Conservation (phyloP, 1,140 invertebrate genomes). For the Microplitis demolitor region DNA sequence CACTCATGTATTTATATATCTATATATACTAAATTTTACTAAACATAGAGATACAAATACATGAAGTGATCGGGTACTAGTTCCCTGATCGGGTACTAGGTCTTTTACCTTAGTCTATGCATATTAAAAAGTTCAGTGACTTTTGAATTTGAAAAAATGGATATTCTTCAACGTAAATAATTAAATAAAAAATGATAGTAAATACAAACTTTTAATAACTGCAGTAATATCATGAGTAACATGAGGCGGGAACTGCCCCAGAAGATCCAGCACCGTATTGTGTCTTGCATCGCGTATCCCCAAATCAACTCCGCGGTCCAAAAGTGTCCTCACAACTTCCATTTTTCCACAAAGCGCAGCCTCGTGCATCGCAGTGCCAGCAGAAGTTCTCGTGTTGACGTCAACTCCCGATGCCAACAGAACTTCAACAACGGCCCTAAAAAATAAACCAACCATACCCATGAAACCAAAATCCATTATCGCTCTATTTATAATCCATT, state of each 20-base stretch:
- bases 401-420: slow-evolving; percentile 85
- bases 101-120: too few relatives aligned
- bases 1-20: too few relatives aligned
- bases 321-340: slow-evolving; percentile 82
- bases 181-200: neutral
- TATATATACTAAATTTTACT: too few relatives aligned
- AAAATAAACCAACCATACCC: slow-evolving; percentile 15
- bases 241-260: slow-evolving; percentile 85
- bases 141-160: neutral
- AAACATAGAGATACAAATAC: too few relatives aligned
- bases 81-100: too few relatives aligned
- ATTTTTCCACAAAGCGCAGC: slow-evolving; percentile 93
- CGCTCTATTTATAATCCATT: too few relatives aligned
- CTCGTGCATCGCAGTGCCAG: slow-evolving; percentile 93
- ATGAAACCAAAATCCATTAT: too few relatives aligned
- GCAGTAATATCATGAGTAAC: slow-evolving; percentile 85
- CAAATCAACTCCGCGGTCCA: slow-evolving; percentile 83
- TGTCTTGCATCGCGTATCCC: slow-evolving; percentile 76
- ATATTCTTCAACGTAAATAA: neutral
- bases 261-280: slow-evolving; percentile 85
- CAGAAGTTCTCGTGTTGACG: slow-evolving; percentile 85
- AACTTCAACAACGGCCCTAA: slow-evolving; percentile 82
- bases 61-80: too few relatives aligned
- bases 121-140: too few relatives aligned
- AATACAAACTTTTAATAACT: slow-evolving; percentile 80